Percentiles rank a stretch among this genome's conserved stretches.
These are phyloP conservation scores for Cebidichthys violaceus DNA, from an alignment of 2,113 vertebrate species.

Conservation along the genomic window DNA sequence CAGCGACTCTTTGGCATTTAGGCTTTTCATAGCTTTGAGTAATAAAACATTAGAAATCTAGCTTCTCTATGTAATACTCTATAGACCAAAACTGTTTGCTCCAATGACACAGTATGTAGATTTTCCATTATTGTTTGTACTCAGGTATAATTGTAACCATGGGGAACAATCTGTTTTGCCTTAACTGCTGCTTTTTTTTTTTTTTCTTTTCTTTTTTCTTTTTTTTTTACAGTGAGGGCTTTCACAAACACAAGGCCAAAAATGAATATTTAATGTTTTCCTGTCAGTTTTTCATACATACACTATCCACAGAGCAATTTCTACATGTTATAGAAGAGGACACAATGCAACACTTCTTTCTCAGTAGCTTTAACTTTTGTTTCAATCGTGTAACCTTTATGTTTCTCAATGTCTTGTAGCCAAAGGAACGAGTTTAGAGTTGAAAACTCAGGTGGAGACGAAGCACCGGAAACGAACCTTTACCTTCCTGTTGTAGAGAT, in stretches of 20 bases:
- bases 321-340: conserved; percentile 19
- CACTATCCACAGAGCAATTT: conserved; percentile 18
- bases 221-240: conserved; percentile 59
- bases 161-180: conserved; percentile 74
- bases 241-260: conserved; percentile 63
- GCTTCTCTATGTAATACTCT: conserved; percentile 31
- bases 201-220: conserved; percentile 27
- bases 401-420: conserved; percentile 41
- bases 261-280: conserved; percentile 42
- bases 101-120: conserved; percentile 42
- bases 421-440: conserved; percentile 37
- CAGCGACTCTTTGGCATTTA: conserved; percentile 20
- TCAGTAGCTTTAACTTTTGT: conserved; percentile 29
- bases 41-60: conserved; percentile 35
- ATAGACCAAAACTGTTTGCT: conserved; percentile 60
- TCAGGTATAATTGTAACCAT: conserved; percentile 77
- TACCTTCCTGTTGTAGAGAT: conserved; percentile 56
- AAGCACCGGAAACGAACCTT: conserved; percentile 53
- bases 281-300: conserved; percentile 18
- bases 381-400: conserved; percentile 25
- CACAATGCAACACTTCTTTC: conserved; percentile 27
- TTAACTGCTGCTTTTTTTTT: conserved; percentile 73
- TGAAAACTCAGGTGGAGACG: conserved; percentile 57
- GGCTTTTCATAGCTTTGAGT: conserved; percentile 42
- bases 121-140: conserved; percentile 55